Conservation (phyloP, 2,797 vertebrate genomes). For the Atherinosoma microstoma region DNA sequence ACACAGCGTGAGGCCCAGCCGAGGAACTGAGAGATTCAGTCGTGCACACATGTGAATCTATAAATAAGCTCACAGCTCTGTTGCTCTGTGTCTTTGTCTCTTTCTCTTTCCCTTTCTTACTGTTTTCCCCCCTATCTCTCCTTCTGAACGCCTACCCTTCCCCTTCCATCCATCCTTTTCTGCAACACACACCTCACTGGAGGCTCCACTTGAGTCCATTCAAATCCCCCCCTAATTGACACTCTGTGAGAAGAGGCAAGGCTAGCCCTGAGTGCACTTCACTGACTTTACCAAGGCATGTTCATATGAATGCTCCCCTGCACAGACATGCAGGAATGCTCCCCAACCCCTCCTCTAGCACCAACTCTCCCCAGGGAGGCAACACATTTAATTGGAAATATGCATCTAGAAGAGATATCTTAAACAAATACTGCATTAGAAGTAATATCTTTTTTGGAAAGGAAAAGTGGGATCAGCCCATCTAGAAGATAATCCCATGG, state of each 20-base stretch:
- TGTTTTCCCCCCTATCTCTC: conserved; percentile 8
- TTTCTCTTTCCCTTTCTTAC: conserved; percentile 34
- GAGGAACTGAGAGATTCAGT: conserved; percentile 58
- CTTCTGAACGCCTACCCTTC: conserved; percentile 31
- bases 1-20: conserved; percentile 63
- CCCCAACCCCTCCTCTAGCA: conserved; percentile 37
- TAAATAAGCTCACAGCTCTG: conserved; percentile 68
- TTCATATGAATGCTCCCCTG: conserved; percentile 67
- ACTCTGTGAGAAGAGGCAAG: conserved; percentile 70
- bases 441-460: conserved; percentile 64
- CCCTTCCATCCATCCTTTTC: conserved; percentile 42
- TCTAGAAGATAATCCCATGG: conserved; percentile 58
- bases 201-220: conserved; percentile 74
- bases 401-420: conserved; percentile 49
- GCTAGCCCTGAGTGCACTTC: conserved; percentile 75
- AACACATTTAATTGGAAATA: conserved; percentile 63
- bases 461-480: conserved; percentile 48
- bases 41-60: conserved; percentile 67
- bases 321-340: conserved; percentile 58
- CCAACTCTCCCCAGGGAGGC: conserved; percentile 49
- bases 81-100: conserved; percentile 59
- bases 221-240: conserved; percentile 79
- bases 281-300: conserved; percentile 67
- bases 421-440: conserved; percentile 67
- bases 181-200: conserved; percentile 68